A percentile compares a stretch with the other conserved stretches of the same genome.
Evolutionary conservation across 2,113 vertebrate species (phyloP).

Genomic region (Tychaedon coryphoeus): DNA sequence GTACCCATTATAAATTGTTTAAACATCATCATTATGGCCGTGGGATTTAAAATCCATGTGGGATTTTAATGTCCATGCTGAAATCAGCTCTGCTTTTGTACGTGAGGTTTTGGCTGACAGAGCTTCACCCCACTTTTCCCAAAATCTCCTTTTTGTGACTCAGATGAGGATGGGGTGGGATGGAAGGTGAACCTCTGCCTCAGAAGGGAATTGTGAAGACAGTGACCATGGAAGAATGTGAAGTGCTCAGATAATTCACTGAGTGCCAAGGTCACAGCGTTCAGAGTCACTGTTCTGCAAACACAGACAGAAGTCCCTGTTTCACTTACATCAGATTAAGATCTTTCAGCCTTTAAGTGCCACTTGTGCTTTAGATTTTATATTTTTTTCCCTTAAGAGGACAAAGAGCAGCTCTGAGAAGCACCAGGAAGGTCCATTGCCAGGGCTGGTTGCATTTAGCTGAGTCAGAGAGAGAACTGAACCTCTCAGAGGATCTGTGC

Average conservation of each 20-base stretch:
- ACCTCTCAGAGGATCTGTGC: neutral
- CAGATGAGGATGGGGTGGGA: neutral
- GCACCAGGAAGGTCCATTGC: neutral
- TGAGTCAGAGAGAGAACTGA: neutral
- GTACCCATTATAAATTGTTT: conserved; percentile 1
- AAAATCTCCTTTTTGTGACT: neutral
- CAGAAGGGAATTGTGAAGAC: neutral
- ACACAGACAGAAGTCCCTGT: neutral
- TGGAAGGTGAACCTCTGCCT: neutral
- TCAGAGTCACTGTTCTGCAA: neutral
- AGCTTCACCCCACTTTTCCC: neutral
- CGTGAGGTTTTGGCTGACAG: neutral
- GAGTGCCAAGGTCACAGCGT: neutral
- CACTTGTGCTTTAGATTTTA: neutral
- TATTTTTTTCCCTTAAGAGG: neutral
- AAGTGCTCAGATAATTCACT: neutral
- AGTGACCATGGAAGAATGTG: neutral
- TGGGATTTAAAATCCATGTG: neutral
- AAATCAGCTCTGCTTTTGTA: neutral
- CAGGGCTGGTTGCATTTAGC: neutral
- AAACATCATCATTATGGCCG: neutral
- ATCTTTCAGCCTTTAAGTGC: neutral
- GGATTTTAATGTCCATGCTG: neutral
- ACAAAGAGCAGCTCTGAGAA: neutral
- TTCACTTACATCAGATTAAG: neutral